phyloP scores from a whole-genome alignment of 1,140 invertebrate species.

The Homarus americanus region DNA sequence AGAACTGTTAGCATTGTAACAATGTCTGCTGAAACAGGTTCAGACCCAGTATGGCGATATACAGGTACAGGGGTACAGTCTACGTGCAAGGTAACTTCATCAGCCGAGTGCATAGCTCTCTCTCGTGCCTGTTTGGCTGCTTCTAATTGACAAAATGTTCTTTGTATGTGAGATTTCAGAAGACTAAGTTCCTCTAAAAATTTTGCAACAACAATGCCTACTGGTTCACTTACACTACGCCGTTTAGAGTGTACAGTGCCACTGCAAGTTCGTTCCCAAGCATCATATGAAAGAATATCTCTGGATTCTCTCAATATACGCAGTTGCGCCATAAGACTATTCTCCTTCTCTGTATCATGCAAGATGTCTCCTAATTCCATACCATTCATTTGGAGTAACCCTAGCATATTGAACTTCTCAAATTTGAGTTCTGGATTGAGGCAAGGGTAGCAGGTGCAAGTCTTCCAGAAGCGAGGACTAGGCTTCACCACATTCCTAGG shows the following conservation, averaged over 20 bases:
- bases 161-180: constrained; percentile 32
- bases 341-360: constrained; percentile 20
- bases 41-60: background rate
- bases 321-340: constrained; percentile 10
- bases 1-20: constrained; percentile 17
- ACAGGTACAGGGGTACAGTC: constrained; percentile 32
- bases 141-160: constrained; percentile 22
- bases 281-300: constrained; percentile 19
- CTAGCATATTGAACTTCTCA: constrained; percentile 8
- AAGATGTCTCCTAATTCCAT: constrained; percentile 33
- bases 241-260: constrained; percentile 27
- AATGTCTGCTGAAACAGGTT: constrained; percentile 6
- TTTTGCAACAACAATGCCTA: constrained; percentile 22
- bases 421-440: constrained; percentile 36
- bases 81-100: constrained; percentile 38
- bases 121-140: constrained; percentile 24
- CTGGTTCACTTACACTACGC: constrained; percentile 23
- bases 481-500: constrained; percentile 14
- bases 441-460: constrained; percentile 29
- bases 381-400: background rate
- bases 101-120: constrained; percentile 10
- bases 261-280: constrained; percentile 30
- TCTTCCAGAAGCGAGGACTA: constrained; percentile 25
- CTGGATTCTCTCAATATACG: constrained; percentile 1
- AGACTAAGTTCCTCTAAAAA: constrained; percentile 38